Evolutionary conservation across 2,113 vertebrate species (phyloP), one percentile per base, ranked within the genome.

Genomic region (Coreoperca whiteheadi): DNA sequence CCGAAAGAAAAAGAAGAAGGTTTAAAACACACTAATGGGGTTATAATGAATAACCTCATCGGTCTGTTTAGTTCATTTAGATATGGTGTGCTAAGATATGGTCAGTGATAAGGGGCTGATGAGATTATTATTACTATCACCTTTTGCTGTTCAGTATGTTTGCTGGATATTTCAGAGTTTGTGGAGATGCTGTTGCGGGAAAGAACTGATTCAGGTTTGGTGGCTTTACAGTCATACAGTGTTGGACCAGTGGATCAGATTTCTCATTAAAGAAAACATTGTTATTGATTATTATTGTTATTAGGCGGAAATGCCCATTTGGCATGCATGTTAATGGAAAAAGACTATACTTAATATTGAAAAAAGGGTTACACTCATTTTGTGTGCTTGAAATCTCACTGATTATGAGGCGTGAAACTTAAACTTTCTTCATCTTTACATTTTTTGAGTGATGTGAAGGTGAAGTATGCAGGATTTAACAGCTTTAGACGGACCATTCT

Each of bases 1-100:
- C n/a, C n/a, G n/a, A n/a, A n/a, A n/a, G n/a, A n/a, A n/a, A n/a
- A n/a, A n/a, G n/a, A n/a, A n/a, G n/a, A n/a, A n/a, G n/a, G n/a
- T n/a, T n/a, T n/a, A n/a, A n/a, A n/a, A n/a, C n/a, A n/a, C 72
- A 73, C 53, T 73, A 56, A 85, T 56, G 7, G 28, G 56, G 74
- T 69, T 61, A 25, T 64, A 53, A 81, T 43, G 8, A 39, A 71
- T 32, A 67, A 48, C 18, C 63, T 79, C 28, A 70, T 66, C 30
- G 25, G 23, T 28, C 34, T 50, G 21, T 59, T 84, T 67, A 72
- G 57, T 82, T 77, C 23, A 28, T 72, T 50, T 61, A 48, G 67
- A 78, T 43, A 8, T 25, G 50, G 73, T 46, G 59, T 64, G 74
- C n/a, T n/a, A n/a, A n/a, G n/a, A n/a, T 50, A 48, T 23, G 43